These are phyloP conservation scores for Pseudochirops cupreus DNA, from an alignment of 2,797 vertebrate genomes.

Conservation along the genomic window DNA sequence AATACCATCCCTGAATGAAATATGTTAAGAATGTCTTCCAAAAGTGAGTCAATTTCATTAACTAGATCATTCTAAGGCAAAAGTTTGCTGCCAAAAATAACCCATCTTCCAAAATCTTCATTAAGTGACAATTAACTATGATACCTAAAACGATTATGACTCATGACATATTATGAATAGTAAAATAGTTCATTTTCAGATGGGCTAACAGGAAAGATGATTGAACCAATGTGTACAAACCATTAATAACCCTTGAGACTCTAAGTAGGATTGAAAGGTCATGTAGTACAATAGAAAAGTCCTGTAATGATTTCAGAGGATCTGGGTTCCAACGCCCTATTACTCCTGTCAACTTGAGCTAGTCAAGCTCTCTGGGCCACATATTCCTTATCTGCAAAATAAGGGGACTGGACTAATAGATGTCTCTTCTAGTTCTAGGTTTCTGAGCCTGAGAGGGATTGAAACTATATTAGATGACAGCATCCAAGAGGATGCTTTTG, in stretches of 20 bases:
- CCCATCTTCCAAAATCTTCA: slow-evolving; percentile 2
- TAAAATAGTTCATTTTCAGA: not conserved
- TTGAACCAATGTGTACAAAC: not conserved
- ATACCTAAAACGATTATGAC: not conserved
- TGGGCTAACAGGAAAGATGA: not conserved
- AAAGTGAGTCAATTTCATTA: not conserved
- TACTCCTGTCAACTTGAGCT: not conserved
- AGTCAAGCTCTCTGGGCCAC: not conserved
- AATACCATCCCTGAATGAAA: slow-evolving; percentile 17
- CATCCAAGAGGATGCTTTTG: not conserved
- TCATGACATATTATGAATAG: not conserved
- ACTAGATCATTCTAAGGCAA: not conserved
- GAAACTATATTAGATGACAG: not conserved
- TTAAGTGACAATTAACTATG: not conserved
- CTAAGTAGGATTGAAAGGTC: not conserved
- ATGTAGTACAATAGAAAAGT: not conserved
- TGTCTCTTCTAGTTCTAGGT: not conserved
- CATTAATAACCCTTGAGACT: not conserved
- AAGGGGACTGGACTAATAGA: not conserved
- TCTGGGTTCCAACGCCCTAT: not conserved
- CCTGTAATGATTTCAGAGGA: not conserved
- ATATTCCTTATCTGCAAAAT: not conserved
- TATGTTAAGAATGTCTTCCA: not conserved
- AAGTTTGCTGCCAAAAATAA: not conserved
- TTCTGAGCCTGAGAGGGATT: not conserved